A percentile compares a stretch with the other conserved stretches of the same genome.
These are phyloP conservation scores for Andrena fulva DNA, from an alignment of 2,888 invertebrate genomes.

Conservation along the genomic window DNA sequence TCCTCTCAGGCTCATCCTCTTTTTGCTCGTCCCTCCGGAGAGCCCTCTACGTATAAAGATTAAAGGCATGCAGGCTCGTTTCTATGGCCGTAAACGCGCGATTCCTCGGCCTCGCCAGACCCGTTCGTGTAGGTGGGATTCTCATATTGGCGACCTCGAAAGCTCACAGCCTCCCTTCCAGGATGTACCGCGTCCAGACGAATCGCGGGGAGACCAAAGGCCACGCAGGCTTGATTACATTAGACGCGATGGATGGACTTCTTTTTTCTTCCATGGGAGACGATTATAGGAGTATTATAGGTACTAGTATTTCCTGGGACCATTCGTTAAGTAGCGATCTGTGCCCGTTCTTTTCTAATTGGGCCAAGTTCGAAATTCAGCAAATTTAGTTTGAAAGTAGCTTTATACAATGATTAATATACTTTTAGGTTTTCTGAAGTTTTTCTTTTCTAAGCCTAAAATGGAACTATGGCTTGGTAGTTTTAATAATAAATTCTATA, in stretches of 20 bases:
- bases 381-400: too few relatives aligned
- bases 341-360: too few relatives aligned
- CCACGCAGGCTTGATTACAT: constrained; percentile 23
- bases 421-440: too few relatives aligned
- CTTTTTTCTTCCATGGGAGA: background rate
- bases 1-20: constrained; percentile 21
- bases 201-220: constrained; percentile 51
- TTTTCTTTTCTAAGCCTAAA: too few relatives aligned
- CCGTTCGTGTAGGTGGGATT: constrained; percentile 45
- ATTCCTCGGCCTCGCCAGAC: constrained; percentile 20
- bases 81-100: constrained; percentile 25
- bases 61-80: constrained; percentile 17
- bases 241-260: constrained; percentile 3
- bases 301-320: too few relatives aligned
- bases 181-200: constrained; percentile 45
- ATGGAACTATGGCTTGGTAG: too few relatives aligned
- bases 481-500: too few relatives aligned
- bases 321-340: too few relatives aligned
- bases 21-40: constrained; percentile 10
- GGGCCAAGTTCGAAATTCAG: too few relatives aligned
- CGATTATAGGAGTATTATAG: too few relatives aligned
- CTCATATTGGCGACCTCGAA: constrained; percentile 52
- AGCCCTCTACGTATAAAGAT: constrained; percentile 1
- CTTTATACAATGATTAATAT: too few relatives aligned
- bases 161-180: constrained; percentile 41